These are phyloP conservation scores for Zaprionus kolodkinae DNA, from an alignment of 1,140 invertebrate species.

Conservation along the genomic window DNA sequence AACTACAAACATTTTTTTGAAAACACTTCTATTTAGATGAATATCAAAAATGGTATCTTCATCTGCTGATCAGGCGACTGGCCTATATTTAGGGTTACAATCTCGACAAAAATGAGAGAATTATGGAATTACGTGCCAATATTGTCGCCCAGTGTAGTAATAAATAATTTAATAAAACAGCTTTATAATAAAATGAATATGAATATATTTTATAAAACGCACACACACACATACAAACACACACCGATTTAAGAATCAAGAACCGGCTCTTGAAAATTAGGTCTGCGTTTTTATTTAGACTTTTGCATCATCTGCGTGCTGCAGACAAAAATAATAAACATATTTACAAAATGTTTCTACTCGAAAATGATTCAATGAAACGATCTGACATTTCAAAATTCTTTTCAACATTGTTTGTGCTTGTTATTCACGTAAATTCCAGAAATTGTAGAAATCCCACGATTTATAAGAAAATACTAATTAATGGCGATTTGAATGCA, in stretches of 20 bases:
- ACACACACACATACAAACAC: not conserved
- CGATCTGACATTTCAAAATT: constrained; percentile 1
- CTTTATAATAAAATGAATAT: constrained; percentile 39
- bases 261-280: constrained; percentile 73
- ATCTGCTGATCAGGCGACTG: too few relatives aligned
- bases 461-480: constrained; percentile 23
- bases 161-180: constrained; percentile 30
- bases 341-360: constrained; percentile 48
- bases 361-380: constrained; percentile 59
- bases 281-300: constrained; percentile 81
- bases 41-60: too few relatives aligned
- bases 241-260: constrained; percentile 36
- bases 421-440: constrained; percentile 27
- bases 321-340: constrained; percentile 43
- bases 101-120: not conserved
- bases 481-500: constrained; percentile 30
- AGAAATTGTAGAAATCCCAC: constrained; percentile 26
- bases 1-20: too few relatives aligned
- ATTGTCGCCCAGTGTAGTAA: constrained; percentile 20
- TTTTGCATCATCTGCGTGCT: constrained; percentile 65
- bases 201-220: constrained; percentile 31
- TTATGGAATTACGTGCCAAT: not conserved
- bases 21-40: too few relatives aligned
- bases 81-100: too few relatives aligned
- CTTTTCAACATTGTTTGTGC: constrained; percentile 18